A percentile compares a stretch with the other conserved stretches of the same genome.
These are phyloP conservation scores for Ostrea denselamellosa DNA, from an alignment of 1,140 invertebrate species.

Conservation along the genomic window DNA sequence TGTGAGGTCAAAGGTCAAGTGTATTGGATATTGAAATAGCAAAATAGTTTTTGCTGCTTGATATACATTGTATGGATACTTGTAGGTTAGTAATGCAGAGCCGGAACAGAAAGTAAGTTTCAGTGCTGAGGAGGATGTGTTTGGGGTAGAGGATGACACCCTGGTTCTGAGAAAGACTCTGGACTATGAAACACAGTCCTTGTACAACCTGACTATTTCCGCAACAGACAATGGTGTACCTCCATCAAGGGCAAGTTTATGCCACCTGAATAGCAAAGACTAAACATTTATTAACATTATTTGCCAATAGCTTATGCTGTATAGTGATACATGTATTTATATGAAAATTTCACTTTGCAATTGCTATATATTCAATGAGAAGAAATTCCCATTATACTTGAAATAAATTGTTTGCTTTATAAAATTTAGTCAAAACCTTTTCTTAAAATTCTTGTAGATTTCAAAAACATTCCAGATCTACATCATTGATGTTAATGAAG, in stretches of 20 bases:
- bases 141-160: slow-evolving; percentile 46
- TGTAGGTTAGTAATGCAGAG: slow-evolving; percentile 59
- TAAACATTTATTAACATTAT: too few relatives aligned
- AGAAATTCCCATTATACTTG: neutral
- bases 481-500: slow-evolving; percentile 61
- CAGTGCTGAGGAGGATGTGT: slow-evolving; percentile 45
- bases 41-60: neutral
- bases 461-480: slow-evolving; percentile 51
- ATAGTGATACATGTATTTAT: too few relatives aligned
- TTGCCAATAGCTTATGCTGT: too few relatives aligned
- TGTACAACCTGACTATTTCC: slow-evolving; percentile 50
- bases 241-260: slow-evolving; percentile 53
- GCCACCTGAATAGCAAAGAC: too few relatives aligned
- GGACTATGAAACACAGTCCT: slow-evolving; percentile 57
- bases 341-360: too few relatives aligned
- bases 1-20: too few relatives aligned
- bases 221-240: slow-evolving; percentile 58
- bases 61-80: too few relatives aligned
- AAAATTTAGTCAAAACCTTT: neutral
- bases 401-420: neutral
- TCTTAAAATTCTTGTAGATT: slow-evolving; percentile 45
- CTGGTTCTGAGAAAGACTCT: slow-evolving; percentile 50
- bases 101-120: slow-evolving; percentile 48
- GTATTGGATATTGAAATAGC: too few relatives aligned
- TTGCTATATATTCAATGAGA: neutral